These are phyloP conservation scores for Monoplex corrugatus DNA, from an alignment of 2,888 invertebrate genomes.

Conservation along the genomic window DNA sequence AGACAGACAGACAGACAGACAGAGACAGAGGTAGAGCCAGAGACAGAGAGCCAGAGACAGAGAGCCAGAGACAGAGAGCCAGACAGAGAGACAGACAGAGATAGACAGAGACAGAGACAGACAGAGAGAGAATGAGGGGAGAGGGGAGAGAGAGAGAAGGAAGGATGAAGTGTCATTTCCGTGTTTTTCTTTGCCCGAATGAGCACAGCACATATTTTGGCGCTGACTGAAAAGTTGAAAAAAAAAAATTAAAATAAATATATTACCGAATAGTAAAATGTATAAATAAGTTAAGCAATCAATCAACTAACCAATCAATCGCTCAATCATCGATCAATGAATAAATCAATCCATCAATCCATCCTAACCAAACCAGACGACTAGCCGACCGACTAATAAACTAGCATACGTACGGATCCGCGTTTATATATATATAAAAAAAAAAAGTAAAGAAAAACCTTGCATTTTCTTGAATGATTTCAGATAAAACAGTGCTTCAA, in stretches of 20 bases:
- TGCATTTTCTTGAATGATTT: not conserved
- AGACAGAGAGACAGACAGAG: not conserved
- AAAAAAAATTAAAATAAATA: not conserved
- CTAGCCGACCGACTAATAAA: too few species aligned
- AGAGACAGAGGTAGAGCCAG: not conserved
- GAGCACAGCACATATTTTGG: not conserved
- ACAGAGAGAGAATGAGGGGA: conserved; percentile 22
- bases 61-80: not conserved
- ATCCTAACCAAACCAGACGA: too few species aligned
- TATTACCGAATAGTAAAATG: not conserved
- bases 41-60: not conserved
- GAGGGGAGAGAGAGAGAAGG: not conserved
- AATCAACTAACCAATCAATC: not conserved
- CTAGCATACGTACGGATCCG: too few species aligned
- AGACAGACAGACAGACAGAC: not conserved
- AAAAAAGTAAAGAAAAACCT: too few species aligned
- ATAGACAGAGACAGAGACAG: not conserved
- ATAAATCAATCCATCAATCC: too few species aligned
- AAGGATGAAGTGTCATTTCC: too few species aligned
- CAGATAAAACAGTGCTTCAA: not conserved
- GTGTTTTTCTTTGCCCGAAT: too few species aligned
- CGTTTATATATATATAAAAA: too few species aligned
- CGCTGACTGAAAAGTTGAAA: not conserved
- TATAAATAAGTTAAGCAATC: not conserved
- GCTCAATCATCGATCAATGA: too few species aligned